A percentile compares a stretch with the other conserved stretches of the same genome.
These are phyloP conservation scores for Telmatochromis brichardi DNA, from an alignment of 2,113 vertebrate species.

Conservation along the genomic window DNA sequence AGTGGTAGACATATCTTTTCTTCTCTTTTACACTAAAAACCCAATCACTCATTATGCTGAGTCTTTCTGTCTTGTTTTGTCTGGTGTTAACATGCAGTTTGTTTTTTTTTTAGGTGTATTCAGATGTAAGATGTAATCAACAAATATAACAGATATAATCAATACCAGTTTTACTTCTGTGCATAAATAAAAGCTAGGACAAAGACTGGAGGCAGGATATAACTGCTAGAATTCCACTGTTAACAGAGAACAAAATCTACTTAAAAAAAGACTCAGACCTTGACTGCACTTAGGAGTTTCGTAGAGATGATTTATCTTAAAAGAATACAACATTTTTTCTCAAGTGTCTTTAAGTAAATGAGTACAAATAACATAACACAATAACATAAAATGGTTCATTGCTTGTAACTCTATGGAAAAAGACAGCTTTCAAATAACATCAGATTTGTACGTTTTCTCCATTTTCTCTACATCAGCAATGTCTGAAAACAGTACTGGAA, in stretches of 20 bases:
- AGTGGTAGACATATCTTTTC: conserved; percentile 39
- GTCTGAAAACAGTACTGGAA: neutral
- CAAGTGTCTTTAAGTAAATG: neutral
- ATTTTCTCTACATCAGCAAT: neutral
- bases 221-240: neutral
- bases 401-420: neutral
- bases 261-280: neutral
- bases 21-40: neutral
- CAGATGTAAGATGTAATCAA: neutral
- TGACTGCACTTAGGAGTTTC: neutral
- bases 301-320: neutral
- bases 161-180: neutral
- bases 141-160: neutral
- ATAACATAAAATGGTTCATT: neutral
- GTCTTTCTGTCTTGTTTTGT: neutral
- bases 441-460: neutral
- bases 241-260: neutral
- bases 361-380: neutral
- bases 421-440: neutral
- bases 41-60: neutral
- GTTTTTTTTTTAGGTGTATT: neutral
- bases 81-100: neutral
- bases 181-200: neutral
- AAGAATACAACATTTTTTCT: neutral
- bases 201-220: neutral